Base-by-base conservation (phyloP, 37 sponge, comb jelly and placozoan species). In the Agelas oroides region DNA sequence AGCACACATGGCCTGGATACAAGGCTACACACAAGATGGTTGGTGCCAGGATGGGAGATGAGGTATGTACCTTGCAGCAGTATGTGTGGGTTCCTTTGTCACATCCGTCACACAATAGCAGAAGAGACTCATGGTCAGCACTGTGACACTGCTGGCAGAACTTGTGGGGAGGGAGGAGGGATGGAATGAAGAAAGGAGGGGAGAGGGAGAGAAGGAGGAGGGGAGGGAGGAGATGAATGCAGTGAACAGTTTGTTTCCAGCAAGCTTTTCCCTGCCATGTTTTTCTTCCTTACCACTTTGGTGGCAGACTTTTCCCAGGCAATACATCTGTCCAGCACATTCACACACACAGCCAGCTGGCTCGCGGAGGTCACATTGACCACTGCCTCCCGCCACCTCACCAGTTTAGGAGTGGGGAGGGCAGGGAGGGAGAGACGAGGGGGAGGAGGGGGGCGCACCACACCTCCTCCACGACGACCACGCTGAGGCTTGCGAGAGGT, bases 41-140 rank as follows among this genome's bases (percentile, higher is more conserved):
- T n/a, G n/a, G n/a, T n/a, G n/a, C n/a, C n/a, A n/a, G n/a, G n/a
- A n/a, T n/a, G n/a, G n/a, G n/a, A n/a, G 33, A 62, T 46, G 46
- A 8, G 46, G 46, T 5, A n/a, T n/a, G n/a, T 65, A 90, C 91
- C 71, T 83, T 90, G 77, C 98, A 97, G 89, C 98, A 97, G 96
- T 97, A 97, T 76, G 98, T 95, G 84, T 97, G 98, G 24, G 88
- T 89, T 0, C 97, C 97, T 17, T 81, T 74, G 72, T 97, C 97
- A 84, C 97, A 97, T 13, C 89, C 86, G 70, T 97, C 97, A 85
- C 97, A 97, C 27, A 97, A 81, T 70, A 97, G 65, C 59, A 97
- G 84, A 19, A 92, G 86, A 38, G 84, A 80, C 78, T 97, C 98
- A 55, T 93, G 80, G 41, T 95, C 96, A 16, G 91, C 98, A 55